A percentile compares a stretch with the other conserved stretches of the same genome.
Conservation (phyloP, 2,797 vertebrate genomes). For the Rhynchonycteris naso region DNA sequence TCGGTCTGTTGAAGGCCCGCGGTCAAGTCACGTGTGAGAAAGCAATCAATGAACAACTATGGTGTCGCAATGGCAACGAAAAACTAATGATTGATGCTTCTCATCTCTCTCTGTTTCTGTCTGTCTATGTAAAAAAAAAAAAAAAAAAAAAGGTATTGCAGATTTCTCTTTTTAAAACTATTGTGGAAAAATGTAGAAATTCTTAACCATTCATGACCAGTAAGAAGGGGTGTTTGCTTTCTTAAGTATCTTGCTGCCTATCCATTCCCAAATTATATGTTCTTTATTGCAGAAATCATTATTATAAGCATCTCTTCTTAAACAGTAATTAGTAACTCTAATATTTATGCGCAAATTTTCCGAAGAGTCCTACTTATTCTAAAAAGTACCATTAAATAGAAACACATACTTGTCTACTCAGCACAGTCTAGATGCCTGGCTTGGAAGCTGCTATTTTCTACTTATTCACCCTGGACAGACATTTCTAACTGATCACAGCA, state of each 20-base stretch:
- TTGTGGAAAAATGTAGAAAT: background rate
- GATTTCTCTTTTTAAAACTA: background rate
- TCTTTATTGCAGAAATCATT: constrained; percentile 36
- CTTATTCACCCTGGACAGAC: background rate
- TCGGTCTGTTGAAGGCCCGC: too few species aligned
- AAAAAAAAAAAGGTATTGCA: background rate
- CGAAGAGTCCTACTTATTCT: background rate
- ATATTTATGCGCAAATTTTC: background rate
- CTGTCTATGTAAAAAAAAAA: too few species aligned
- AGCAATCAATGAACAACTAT: too few species aligned
- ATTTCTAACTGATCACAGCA: background rate
- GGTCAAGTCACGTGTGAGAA: too few species aligned
- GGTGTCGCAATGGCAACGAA: too few species aligned
- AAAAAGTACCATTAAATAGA: background rate
- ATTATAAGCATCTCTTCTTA: background rate
- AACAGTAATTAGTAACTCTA: background rate
- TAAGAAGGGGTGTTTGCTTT: background rate
- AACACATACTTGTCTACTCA: background rate
- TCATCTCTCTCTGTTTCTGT: too few species aligned
- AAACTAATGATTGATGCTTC: too few species aligned
- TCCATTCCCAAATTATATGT: background rate
- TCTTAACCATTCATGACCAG: background rate
- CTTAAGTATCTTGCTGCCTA: background rate
- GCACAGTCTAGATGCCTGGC: background rate
- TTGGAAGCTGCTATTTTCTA: background rate